These are phyloP conservation scores for Alviniconcha marisindica DNA, from an alignment of 1,140 invertebrate genomes.

Conservation along the genomic window DNA sequence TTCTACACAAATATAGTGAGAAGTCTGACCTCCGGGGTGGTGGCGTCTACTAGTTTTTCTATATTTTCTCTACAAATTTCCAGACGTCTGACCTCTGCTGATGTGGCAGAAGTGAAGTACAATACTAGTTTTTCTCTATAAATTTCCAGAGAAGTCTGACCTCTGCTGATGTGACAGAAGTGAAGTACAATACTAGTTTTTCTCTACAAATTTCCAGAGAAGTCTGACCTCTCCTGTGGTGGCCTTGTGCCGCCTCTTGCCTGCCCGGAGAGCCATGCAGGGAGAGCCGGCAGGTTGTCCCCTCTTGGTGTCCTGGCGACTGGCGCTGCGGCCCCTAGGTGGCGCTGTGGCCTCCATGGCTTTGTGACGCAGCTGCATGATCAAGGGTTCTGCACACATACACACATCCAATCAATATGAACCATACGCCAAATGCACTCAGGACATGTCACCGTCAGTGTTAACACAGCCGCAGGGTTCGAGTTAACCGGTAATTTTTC, in stretches of 20 bases:
- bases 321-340: slow-evolving; percentile 19
- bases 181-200: no score
- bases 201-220: no score
- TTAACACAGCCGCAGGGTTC: no score
- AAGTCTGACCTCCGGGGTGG: no score
- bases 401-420: not conserved
- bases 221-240: not conserved
- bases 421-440: no score
- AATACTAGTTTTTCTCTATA: not conserved
- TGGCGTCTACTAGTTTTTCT: no score
- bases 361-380: slow-evolving; percentile 37
- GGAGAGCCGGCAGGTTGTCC: not conserved
- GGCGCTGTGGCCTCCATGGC: slow-evolving; percentile 23
- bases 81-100: no score
- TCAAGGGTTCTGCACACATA: not conserved
- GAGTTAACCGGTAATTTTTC: no score
- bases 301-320: slow-evolving; percentile 10
- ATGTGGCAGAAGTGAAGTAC: not conserved
- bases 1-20: no score
- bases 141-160: not conserved
- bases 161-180: not conserved
- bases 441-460: no score
- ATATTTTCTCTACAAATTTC: no score
- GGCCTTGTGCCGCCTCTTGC: slow-evolving; percentile 7
- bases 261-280: not conserved